Conservation (phyloP, 2,797 vertebrate species). For the Tauraco hartlaubi region DNA sequence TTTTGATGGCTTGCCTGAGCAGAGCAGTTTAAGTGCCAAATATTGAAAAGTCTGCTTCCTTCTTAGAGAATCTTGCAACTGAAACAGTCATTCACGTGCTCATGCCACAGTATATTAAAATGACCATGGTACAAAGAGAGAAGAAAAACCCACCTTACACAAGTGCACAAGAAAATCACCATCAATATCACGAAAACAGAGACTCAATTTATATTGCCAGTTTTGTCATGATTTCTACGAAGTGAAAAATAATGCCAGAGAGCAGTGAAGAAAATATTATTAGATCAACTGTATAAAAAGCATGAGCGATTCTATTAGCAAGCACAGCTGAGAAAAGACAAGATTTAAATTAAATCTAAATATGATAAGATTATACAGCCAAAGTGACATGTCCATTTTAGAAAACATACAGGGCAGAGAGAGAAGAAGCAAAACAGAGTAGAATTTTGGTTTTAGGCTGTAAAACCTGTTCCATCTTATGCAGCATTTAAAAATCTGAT, state of each 20-base stretch:
- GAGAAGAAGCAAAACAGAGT: background rate
- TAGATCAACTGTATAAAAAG: slow-evolving; percentile 65
- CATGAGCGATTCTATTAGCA: slow-evolving; percentile 64
- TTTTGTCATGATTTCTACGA: slow-evolving; percentile 37
- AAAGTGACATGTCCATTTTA: slow-evolving; percentile 40
- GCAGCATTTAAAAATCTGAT: background rate
- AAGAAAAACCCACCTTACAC: background rate
- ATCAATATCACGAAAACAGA: slow-evolving; percentile 31
- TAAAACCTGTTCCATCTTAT: background rate
- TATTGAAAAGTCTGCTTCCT: background rate
- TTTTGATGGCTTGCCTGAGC: background rate
- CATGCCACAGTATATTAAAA: background rate
- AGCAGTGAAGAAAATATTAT: slow-evolving; percentile 55
- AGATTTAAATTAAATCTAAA: slow-evolving; percentile 65
- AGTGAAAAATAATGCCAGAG: slow-evolving; percentile 50
- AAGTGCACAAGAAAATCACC: background rate
- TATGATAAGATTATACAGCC: slow-evolving; percentile 42
- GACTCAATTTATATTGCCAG: slow-evolving; percentile 26
- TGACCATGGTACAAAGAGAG: background rate
- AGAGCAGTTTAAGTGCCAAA: background rate
- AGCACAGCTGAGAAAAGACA: slow-evolving; percentile 55
- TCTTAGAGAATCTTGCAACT: background rate
- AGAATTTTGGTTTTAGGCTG: background rate
- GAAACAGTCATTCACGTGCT: background rate
- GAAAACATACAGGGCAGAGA: background rate